Conservation (phyloP, 2,888 invertebrate species). For the Lepidochitona cinerea region DNA sequence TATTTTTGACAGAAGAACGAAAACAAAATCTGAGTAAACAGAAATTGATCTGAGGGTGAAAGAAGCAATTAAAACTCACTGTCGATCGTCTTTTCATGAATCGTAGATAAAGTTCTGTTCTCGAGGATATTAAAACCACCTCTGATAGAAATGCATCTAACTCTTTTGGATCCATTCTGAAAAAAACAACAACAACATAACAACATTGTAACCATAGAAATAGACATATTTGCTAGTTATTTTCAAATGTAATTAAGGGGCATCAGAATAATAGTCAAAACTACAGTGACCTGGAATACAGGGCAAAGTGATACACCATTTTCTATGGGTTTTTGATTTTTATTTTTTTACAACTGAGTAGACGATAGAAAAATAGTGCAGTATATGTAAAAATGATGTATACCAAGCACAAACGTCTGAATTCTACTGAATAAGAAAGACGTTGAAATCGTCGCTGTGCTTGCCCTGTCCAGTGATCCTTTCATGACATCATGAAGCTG, state of each 20-base stretch:
- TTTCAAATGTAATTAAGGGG: no score
- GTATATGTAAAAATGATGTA: neutral
- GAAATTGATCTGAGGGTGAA: neutral
- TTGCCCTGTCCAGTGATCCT: no score
- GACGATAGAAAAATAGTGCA: neutral
- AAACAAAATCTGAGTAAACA: neutral
- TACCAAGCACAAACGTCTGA: no score
- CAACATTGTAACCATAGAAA: no score
- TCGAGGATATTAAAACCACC: constrained; percentile 90
- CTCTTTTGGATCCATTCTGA: constrained; percentile 81
- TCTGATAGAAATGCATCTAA: constrained; percentile 91
- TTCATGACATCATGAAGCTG: no score
- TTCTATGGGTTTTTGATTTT: no score
- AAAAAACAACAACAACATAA: constrained; percentile 9
- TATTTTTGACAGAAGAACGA: neutral
- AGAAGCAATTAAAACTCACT: constrained; percentile 46
- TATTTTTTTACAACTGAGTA: neutral
- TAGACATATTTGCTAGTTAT: no score
- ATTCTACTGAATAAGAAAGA: no score
- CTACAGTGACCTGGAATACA: no score
- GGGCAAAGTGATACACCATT: no score
- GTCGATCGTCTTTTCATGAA: constrained; percentile 82
- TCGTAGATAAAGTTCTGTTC: constrained; percentile 90
- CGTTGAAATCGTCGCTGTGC: no score
- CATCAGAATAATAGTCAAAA: neutral